Base-by-base conservation (phyloP, 2,113 vertebrate species). In the Nesogale talazaci region DNA sequence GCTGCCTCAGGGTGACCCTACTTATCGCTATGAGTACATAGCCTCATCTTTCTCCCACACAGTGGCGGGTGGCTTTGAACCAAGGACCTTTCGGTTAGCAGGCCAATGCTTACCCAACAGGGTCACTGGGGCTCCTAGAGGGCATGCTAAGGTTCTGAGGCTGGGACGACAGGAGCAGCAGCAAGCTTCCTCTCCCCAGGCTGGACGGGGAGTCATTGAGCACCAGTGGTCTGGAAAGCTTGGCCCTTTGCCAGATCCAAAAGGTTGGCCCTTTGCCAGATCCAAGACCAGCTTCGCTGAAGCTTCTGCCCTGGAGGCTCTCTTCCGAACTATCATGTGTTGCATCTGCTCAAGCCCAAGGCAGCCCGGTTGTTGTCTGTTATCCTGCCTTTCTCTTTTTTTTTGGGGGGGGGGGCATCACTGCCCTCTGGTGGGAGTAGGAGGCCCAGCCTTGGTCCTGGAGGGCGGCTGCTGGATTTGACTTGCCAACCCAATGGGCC, bases 261-360 rank as follows among this genome's bases (percentile, higher is more conserved):
- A n/a, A n/a, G n/a, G n/a, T n/a, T 86, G 27, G 27, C 42, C n/a
- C 15, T 63, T 61, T 92, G 52, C 19, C 78, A 91, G 72, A 86
- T 86, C 23, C 27, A 65, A 81, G 36, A 74, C 38, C n/a, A 76
- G 59, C 31, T 34, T 86, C 46, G 27, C 8, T 72, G 63, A 72
- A 88, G 23, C 61, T 34, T 61, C 67, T 74, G 38, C 34, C 52
- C 9, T 36, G 56, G 38, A 59, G 61, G 23, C 59, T 27, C 36
- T 91, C 34, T 63, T 65, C 61, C 52, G 77, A 42, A 1, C 46
- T 38, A 81, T 70, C 27, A 20, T 52, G 83, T 84, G 36, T n/a
- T 86, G 74, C 11, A 69, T 34, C 56, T 63, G 34, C 2, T 29
- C 79, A 88, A 61, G 38, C 19, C 27, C 69, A 90, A 75, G 36